Conservation (phyloP, 2,888 invertebrate species). For the Synanthedon formicaeformis region DNA sequence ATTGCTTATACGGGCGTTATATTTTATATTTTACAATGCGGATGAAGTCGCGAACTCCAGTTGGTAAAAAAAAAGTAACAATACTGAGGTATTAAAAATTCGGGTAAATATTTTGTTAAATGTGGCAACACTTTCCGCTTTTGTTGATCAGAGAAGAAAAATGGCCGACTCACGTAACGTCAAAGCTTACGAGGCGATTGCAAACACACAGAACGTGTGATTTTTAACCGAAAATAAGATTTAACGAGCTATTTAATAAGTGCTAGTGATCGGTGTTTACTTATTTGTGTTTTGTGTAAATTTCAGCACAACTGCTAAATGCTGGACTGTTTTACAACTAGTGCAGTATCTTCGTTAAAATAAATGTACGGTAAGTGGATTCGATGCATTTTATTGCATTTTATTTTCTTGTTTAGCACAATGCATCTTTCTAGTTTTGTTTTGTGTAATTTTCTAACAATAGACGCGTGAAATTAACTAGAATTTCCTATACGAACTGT, state of each 20-base stretch:
- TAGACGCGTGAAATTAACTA: too few species aligned
- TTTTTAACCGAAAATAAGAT: conserved; percentile 24
- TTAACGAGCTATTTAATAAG: conserved; percentile 15
- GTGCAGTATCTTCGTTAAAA: conserved; percentile 25
- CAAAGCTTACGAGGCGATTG: conserved; percentile 49
- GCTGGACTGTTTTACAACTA: conserved; percentile 23
- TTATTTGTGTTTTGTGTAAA: conserved; percentile 17
- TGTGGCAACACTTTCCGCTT: conserved; percentile 39
- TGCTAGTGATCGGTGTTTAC: conserved; percentile 29
- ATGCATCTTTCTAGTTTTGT: too few species aligned
- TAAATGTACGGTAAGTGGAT: conserved; percentile 58
- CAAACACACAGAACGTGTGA: conserved; percentile 46
- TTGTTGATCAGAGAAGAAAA: conserved; percentile 51
- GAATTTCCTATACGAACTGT: too few species aligned
- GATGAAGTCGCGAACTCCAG: too few species aligned
- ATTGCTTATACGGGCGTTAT: too few species aligned
- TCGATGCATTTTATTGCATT: conserved; percentile 6
- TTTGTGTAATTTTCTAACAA: too few species aligned
- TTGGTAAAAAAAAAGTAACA: too few species aligned
- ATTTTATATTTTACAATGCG: too few species aligned
- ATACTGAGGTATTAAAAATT: too few species aligned
- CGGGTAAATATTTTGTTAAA: neutral
- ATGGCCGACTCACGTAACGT: conserved; percentile 59
- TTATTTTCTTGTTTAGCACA: neutral
- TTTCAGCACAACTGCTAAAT: conserved; percentile 21